These are phyloP conservation scores for Macropus fuliginosus DNA, from an alignment of 2,797 vertebrate genomes.

Conservation along the genomic window DNA sequence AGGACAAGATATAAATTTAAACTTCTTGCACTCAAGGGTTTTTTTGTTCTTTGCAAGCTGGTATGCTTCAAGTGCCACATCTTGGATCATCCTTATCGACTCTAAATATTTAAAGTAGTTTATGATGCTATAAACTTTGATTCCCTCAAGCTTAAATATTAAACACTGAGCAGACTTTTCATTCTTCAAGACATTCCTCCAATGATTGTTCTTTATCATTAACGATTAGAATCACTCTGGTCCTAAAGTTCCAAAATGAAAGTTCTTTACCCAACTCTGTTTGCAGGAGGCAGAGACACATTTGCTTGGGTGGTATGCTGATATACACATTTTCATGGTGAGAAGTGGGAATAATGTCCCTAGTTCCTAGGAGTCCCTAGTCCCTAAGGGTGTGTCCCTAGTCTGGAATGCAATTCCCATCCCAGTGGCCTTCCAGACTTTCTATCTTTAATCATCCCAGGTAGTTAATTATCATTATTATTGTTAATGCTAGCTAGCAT, in stretches of 20 bases:
- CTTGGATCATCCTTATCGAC: constrained; percentile 57
- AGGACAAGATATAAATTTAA: constrained; percentile 67
- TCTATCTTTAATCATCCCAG: neutral
- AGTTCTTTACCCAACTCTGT: neutral
- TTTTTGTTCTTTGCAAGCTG: constrained; percentile 55
- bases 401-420: neutral
- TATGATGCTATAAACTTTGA: constrained; percentile 56
- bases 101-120: constrained; percentile 79
- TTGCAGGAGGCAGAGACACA: neutral
- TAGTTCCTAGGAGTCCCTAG: no score
- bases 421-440: neutral
- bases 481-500: neutral
- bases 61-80: constrained; percentile 61
- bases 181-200: constrained; percentile 38
- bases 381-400: neutral
- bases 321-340: neutral
- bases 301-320: neutral
- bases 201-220: constrained; percentile 35
- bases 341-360: neutral
- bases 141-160: constrained; percentile 53
- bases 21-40: constrained; percentile 44
- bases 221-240: constrained; percentile 22
- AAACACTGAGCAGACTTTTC: constrained; percentile 35
- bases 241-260: constrained; percentile 47
- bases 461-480: neutral